Conservation (phyloP, 2,888 invertebrate genomes). For the Lomographa bimaculata region DNA sequence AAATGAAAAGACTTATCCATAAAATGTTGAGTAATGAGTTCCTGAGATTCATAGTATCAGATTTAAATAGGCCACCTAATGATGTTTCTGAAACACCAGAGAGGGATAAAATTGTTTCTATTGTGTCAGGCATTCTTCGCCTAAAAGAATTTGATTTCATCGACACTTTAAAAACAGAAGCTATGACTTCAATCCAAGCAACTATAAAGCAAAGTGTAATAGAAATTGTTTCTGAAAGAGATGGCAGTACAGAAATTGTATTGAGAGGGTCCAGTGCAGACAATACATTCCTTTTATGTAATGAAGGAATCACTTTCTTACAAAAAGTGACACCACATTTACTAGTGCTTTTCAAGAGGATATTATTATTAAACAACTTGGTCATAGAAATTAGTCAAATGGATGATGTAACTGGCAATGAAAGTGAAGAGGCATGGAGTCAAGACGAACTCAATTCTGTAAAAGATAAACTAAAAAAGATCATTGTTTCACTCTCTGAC, state of each 20-base stretch:
- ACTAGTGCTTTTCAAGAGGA: constrained; percentile 87
- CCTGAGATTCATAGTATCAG: constrained; percentile 94
- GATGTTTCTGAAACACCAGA: constrained; percentile 86
- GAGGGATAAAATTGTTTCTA: constrained; percentile 93
- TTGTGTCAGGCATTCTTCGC: constrained; percentile 95
- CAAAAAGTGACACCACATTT: constrained; percentile 86
- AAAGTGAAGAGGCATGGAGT: constrained; percentile 88
- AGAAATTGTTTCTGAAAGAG: constrained; percentile 84
- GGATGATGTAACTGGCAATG: constrained; percentile 82
- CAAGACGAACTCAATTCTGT: constrained; percentile 87
- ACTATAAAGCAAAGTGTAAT: constrained; percentile 95
- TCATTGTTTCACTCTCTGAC: constrained; percentile 93
- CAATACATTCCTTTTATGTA: constrained; percentile 82
- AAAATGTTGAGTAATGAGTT: constrained; percentile 98
- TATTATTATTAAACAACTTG: constrained; percentile 89
- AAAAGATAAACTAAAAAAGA: constrained; percentile 88
- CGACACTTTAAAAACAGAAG: constrained; percentile 93
- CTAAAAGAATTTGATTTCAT: constrained; percentile 95
- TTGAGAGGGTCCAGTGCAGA: constrained; percentile 72
- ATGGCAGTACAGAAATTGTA: constrained; percentile 72
- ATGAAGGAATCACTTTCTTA: constrained; percentile 88
- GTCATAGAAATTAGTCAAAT: constrained; percentile 89
- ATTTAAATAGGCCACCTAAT: constrained; percentile 92
- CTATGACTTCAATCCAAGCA: constrained; percentile 93
- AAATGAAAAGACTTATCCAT: constrained; percentile 97